A percentile compares a stretch with the other conserved stretches of the same genome.
These are phyloP conservation scores for Cheilinus undulatus DNA, from an alignment of 2,113 vertebrate species.

Conservation along the genomic window DNA sequence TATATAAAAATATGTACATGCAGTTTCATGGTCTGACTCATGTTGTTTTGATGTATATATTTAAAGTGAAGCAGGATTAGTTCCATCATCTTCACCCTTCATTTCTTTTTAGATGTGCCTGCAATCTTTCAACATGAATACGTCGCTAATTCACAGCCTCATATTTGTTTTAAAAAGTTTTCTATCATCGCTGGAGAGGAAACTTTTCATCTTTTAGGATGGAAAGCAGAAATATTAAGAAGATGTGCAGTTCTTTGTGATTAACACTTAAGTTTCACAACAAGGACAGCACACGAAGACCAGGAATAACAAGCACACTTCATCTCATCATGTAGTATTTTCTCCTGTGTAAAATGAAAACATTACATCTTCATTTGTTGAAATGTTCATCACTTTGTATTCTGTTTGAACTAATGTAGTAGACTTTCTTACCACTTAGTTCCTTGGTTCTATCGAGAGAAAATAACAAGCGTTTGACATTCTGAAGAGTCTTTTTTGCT, in stretches of 20 bases:
- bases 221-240: neutral
- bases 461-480: neutral
- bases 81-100: constrained; percentile 6
- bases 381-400: too few species aligned
- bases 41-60: constrained; percentile 5
- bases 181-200: neutral
- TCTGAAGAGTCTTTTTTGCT: neutral
- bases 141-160: neutral
- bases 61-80: constrained; percentile 4
- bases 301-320: neutral
- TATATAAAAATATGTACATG: neutral
- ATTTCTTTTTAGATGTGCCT: constrained; percentile 6
- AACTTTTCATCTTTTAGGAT: neutral
- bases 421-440: too few species aligned
- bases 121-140: neutral
- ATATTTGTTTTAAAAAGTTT: neutral
- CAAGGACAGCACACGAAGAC: neutral
- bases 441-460: neutral
- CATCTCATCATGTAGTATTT: neutral
- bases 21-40: neutral
- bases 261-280: neutral
- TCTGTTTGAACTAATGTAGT: too few species aligned
- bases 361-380: too few species aligned
- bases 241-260: neutral
- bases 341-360: neutral